These are phyloP conservation scores for Phodopus roborovskii DNA, from an alignment of 2,113 vertebrate genomes.

Conservation along the genomic window DNA sequence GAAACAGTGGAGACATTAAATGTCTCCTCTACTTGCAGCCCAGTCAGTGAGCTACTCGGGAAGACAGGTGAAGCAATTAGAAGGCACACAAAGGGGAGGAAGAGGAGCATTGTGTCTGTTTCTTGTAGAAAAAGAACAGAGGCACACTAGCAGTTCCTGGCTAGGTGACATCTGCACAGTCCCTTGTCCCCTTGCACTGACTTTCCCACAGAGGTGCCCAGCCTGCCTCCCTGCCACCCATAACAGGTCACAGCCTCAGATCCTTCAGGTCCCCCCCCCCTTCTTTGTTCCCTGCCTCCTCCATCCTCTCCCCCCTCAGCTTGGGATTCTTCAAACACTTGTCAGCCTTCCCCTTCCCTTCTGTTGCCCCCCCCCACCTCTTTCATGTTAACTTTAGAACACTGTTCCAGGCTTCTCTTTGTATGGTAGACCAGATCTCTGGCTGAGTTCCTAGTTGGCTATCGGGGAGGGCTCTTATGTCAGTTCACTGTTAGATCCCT, in stretches of 20 bases:
- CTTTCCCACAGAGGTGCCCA: neutral
- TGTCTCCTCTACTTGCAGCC: neutral
- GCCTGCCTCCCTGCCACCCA: neutral
- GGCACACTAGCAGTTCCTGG: neutral
- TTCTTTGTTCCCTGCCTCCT: neutral
- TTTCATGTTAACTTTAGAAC: neutral
- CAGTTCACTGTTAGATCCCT: neutral
- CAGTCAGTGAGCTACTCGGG: neutral
- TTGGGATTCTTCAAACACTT: neutral
- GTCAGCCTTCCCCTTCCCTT: neutral
- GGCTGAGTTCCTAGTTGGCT: neutral
- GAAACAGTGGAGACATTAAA: neutral
- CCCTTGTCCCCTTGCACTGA: neutral
- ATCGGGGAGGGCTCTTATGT: neutral
- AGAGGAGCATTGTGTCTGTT: neutral
- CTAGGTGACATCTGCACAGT: neutral
- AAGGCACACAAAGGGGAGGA: neutral
- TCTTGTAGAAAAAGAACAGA: neutral
- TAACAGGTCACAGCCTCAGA: neutral
- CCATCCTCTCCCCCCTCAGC: neutral
- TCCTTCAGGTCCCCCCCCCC: neutral
- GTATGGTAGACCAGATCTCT: neutral
- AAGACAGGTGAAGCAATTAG: neutral
- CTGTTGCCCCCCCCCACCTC: rapidly evolving
- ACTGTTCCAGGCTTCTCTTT: neutral